phyloP scores from a whole-genome alignment of 1,140 invertebrate genomes.

The Callitettix versicolor region DNA sequence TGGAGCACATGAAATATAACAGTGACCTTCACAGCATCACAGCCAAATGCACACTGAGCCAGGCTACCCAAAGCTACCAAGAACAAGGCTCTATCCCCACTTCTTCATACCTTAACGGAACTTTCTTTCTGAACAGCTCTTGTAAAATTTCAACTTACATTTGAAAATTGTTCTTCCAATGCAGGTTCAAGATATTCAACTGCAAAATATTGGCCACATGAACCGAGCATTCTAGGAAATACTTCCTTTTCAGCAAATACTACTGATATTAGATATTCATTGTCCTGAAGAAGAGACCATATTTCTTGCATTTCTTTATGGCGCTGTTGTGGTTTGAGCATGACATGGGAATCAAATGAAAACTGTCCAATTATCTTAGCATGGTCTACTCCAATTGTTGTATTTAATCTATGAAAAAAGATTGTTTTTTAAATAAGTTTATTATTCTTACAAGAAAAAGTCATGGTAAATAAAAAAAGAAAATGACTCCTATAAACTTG shows the following conservation, averaged over 20 bases:
- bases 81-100: no score
- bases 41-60: no score
- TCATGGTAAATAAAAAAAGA: no score
- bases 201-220: slow-evolving; percentile 50
- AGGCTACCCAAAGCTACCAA: no score
- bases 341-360: slow-evolving; percentile 25
- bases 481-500: no score
- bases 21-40: no score
- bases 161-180: slow-evolving; percentile 27
- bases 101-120: no score
- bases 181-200: slow-evolving; percentile 45
- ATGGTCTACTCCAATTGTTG: slow-evolving; percentile 36
- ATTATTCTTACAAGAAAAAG: no score
- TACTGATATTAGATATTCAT: slow-evolving; percentile 51
- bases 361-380: slow-evolving; percentile 29
- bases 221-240: slow-evolving; percentile 52
- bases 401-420: slow-evolving; percentile 41
- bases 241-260: slow-evolving; percentile 44
- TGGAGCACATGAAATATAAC: no score
- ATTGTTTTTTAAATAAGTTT: no score
- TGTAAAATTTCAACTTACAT: no score
- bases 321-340: slow-evolving; percentile 27
- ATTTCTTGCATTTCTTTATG: slow-evolving; percentile 48
- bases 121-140: no score
- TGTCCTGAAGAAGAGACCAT: slow-evolving; percentile 50